phyloP scores from a whole-genome alignment of 2,888 invertebrate species.

The Netelia melanura region DNA sequence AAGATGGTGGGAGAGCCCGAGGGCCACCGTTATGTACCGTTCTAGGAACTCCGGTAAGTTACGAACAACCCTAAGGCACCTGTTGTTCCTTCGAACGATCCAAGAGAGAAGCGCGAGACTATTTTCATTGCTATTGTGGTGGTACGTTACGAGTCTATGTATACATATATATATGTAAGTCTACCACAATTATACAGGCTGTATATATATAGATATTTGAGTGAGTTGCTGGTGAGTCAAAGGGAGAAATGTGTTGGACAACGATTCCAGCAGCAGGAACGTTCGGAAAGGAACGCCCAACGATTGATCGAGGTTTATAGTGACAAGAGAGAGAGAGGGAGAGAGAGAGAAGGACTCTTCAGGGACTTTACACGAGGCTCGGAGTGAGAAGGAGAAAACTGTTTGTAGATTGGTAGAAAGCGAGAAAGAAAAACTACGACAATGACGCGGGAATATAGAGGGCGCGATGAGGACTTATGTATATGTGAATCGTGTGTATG shows the following conservation, averaged over 20 bases:
- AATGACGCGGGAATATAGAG: not conserved
- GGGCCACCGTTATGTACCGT: conserved; percentile 42
- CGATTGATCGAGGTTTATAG: conserved; percentile 62
- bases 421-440: conserved; percentile 16
- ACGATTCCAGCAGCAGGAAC: conserved; percentile 22
- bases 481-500: not conserved
- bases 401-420: conserved; percentile 24
- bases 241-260: conserved; percentile 11
- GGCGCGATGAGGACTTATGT: not conserved
- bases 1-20: conserved; percentile 3
- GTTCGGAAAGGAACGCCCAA: conserved; percentile 62
- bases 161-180: conserved; percentile 4
- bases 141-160: not conserved
- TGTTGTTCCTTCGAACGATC: conserved; percentile 51
- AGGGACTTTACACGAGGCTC: not conserved
- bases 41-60: conserved; percentile 57
- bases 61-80: conserved; percentile 60
- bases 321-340: conserved; percentile 17
- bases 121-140: not conserved
- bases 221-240: conserved; percentile 39
- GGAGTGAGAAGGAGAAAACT: conserved; percentile 1
- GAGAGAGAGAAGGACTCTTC: not conserved
- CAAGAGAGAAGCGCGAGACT: conserved; percentile 29
- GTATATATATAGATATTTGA: conserved; percentile 28
- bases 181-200: conserved; percentile 31